Evolutionary conservation across 2,888 invertebrate genomes (phyloP).

Genomic region (Ochropleura plecta): DNA sequence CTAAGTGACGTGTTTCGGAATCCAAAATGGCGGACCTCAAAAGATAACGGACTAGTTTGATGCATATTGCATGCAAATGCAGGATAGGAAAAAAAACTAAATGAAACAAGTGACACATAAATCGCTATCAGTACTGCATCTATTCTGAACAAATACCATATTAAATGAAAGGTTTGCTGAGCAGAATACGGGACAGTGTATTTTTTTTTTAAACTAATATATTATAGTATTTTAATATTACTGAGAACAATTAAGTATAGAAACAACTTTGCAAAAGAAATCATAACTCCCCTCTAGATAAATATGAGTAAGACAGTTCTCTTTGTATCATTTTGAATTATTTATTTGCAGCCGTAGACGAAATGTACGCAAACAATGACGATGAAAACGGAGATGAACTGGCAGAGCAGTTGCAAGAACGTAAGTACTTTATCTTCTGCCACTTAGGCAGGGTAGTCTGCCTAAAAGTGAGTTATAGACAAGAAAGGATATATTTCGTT

Average conservation of each 20-base stretch:
- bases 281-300: neutral
- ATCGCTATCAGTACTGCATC: no score
- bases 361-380: conserved; percentile 62
- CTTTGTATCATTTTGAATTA: neutral
- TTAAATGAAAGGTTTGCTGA: no score
- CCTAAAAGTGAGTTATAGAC: no score
- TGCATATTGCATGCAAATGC: no score
- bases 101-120: no score
- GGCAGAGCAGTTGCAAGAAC: conserved; percentile 11
- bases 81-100: no score
- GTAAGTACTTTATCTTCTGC: conserved; percentile 30
- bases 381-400: conserved; percentile 46
- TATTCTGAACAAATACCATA: no score
- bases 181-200: no score
- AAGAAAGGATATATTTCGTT: neutral
- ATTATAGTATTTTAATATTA: neutral
- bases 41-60: no score
- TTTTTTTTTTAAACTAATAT: no score
- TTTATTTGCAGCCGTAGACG: conserved; percentile 66
- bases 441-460: neutral
- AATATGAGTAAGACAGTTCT: neutral
- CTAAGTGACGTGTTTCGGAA: no score
- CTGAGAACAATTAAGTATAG: neutral
- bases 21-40: no score
- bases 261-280: neutral